phyloP scores from a whole-genome alignment of 2,113 vertebrate species.

The Pachypanchax playfairii region DNA sequence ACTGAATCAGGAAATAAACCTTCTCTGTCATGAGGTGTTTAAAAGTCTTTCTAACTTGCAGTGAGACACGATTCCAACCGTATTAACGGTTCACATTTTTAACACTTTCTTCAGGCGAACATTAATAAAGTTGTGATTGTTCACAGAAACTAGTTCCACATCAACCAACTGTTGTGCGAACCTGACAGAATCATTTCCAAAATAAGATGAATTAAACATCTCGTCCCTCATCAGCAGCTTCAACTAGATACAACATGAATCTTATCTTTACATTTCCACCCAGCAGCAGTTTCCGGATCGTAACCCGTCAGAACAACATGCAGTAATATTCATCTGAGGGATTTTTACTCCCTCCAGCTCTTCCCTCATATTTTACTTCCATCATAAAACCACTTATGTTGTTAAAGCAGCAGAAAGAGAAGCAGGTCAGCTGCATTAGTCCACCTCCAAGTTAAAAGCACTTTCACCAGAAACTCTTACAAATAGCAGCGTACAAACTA shows the following conservation, averaged over 20 bases:
- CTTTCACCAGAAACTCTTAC: too few relatives aligned
- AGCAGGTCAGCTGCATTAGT: background rate
- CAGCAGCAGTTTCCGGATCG: background rate
- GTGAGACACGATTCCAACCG: conserved; percentile 1
- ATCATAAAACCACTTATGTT: background rate
- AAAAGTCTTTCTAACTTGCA: background rate
- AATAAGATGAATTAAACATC: conserved; percentile 9
- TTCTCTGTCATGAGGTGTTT: conserved; percentile 2
- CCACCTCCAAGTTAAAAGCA: background rate
- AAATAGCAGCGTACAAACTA: background rate
- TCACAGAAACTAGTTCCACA: conserved; percentile 9
- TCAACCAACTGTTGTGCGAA: conserved; percentile 23
- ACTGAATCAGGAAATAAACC: background rate
- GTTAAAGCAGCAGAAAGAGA: background rate
- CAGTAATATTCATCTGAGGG: background rate
- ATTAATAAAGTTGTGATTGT: conserved; percentile 11
- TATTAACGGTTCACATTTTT: conserved; percentile 3
- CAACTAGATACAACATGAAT: too few relatives aligned
- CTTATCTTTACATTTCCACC: background rate
- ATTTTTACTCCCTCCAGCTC: background rate
- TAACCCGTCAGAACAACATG: background rate
- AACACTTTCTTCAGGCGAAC: conserved; percentile 3
- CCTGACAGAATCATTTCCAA: background rate
- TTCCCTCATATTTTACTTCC: background rate
- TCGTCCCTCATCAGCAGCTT: background rate